Evolutionary conservation across 2,113 vertebrate genomes (phyloP).

Genomic region (Cynocephalus volans): DNA sequence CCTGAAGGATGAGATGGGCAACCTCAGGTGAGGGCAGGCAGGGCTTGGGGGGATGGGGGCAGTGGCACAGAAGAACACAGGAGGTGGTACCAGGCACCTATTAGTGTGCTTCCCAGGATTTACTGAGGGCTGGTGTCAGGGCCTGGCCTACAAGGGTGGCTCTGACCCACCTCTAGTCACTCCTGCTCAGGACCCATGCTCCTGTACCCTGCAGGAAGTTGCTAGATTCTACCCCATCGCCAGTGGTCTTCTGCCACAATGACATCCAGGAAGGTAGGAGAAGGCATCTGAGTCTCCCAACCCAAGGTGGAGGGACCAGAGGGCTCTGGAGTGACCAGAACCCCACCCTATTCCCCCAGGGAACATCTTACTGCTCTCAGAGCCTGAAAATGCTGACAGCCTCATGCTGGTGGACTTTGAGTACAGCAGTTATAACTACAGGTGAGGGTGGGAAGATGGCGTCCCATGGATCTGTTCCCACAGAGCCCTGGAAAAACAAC

Average conservation of each 20-base stretch:
- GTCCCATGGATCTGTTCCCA: not conserved
- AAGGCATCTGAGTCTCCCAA: not conserved
- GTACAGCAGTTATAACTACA: constrained; percentile 99
- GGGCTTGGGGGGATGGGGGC: not conserved
- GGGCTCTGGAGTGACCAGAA: not conserved
- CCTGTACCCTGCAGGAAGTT: constrained; percentile 87
- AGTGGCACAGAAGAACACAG: not conserved
- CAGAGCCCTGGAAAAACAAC: not conserved
- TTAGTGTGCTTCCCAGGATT: no score
- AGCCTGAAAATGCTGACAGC: constrained; percentile 83
- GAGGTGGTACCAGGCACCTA: not conserved
- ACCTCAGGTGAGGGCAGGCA: constrained; percentile 89
- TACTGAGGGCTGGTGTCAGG: not conserved
- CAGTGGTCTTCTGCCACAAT: constrained; percentile 98
- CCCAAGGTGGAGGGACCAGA: not conserved
- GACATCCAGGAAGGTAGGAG: constrained; percentile 96
- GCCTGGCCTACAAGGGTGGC: not conserved
- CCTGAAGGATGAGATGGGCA: constrained; percentile 93
- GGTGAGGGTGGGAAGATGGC: constrained; percentile 85
- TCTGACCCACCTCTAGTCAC: not conserved
- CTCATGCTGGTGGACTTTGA: constrained; percentile 99
- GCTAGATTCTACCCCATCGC: constrained; percentile 92
- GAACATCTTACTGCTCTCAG: constrained; percentile 93
- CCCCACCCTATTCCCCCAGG: constrained; percentile 85
- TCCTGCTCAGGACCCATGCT: not conserved